phyloP scores from a whole-genome alignment of 2,113 vertebrate species.

The Daubentonia madagascariensis region DNA sequence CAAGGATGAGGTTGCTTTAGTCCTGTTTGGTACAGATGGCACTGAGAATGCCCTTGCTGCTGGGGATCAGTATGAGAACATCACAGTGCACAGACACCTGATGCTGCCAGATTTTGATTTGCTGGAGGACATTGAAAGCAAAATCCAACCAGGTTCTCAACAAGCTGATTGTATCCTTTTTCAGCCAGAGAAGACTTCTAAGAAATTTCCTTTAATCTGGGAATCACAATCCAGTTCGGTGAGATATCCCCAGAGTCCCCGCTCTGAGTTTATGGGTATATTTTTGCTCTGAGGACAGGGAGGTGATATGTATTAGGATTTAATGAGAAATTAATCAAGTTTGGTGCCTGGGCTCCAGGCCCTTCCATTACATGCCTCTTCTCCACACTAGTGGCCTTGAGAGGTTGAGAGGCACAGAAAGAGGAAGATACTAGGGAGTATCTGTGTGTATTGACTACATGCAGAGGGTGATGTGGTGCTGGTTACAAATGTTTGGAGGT shows the following conservation, averaged over 20 bases:
- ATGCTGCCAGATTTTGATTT: conserved; percentile 94
- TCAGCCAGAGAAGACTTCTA: conserved; percentile 2
- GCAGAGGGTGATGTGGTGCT: background rate
- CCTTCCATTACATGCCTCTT: background rate
- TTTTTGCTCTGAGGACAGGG: background rate
- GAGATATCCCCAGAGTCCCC: background rate
- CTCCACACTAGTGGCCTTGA: background rate
- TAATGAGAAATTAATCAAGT: background rate
- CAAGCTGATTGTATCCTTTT: conserved; percentile 97
- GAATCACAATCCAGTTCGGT: background rate
- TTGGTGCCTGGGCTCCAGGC: background rate
- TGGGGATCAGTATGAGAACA: conserved; percentile 91
- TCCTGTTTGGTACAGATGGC: conserved; percentile 92
- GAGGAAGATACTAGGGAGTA: background rate
- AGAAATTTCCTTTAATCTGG: background rate
- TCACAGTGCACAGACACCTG: conserved; percentile 89
- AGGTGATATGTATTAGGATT: background rate
- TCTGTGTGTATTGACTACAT: background rate
- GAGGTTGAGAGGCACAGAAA: background rate
- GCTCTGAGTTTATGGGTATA: background rate
- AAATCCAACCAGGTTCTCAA: conserved; percentile 85
- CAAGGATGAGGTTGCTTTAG: conserved; percentile 93
- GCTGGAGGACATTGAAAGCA: conserved; percentile 90
- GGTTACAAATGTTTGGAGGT: background rate
- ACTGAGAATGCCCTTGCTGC: conserved; percentile 88